phyloP scores from a whole-genome alignment of 2,113 vertebrate species.

The Gasterosteus nipponicus region DNA sequence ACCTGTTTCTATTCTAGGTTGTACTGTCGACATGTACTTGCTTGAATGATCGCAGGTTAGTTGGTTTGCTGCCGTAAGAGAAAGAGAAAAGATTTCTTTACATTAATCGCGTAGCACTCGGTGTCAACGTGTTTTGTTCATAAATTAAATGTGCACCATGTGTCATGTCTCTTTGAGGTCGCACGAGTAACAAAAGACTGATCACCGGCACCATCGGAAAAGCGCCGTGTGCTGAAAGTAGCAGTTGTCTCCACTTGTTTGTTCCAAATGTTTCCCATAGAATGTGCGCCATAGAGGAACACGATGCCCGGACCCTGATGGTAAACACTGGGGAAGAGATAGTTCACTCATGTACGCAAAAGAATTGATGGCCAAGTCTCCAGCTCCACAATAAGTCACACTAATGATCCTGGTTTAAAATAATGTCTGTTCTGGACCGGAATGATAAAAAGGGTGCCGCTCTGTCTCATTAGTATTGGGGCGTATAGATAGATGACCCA shows the following conservation, averaged over 20 bases:
- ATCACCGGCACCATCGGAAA: slow-evolving; percentile 59
- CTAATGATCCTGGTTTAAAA: slow-evolving; percentile 83
- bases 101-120: slow-evolving; percentile 66
- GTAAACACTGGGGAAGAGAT: slow-evolving; percentile 69
- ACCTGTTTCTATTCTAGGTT: slow-evolving; percentile 72
- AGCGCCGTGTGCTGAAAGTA: slow-evolving; percentile 59
- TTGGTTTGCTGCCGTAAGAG: slow-evolving; percentile 45
- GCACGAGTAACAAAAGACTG: slow-evolving; percentile 69
- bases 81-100: slow-evolving; percentile 54
- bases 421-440: slow-evolving; percentile 76
- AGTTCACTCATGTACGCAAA: slow-evolving; percentile 71
- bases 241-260: slow-evolving; percentile 50
- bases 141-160: slow-evolving; percentile 70
- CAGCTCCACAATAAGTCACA: slow-evolving; percentile 77
- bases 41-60: slow-evolving; percentile 52
- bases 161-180: slow-evolving; percentile 67
- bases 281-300: slow-evolving; percentile 19
- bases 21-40: slow-evolving; percentile 40
- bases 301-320: slow-evolving; percentile 42
- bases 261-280: slow-evolving; percentile 44
- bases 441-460: slow-evolving; percentile 79
- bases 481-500: slow-evolving; percentile 83
- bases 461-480: slow-evolving; percentile 81
- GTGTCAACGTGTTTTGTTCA: slow-evolving; percentile 67
- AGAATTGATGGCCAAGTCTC: slow-evolving; percentile 73